Evolutionary conservation across 2,888 invertebrate species (phyloP), one percentile per base, ranked within the genome.

Genomic region (Hymenopus coronatus): DNA sequence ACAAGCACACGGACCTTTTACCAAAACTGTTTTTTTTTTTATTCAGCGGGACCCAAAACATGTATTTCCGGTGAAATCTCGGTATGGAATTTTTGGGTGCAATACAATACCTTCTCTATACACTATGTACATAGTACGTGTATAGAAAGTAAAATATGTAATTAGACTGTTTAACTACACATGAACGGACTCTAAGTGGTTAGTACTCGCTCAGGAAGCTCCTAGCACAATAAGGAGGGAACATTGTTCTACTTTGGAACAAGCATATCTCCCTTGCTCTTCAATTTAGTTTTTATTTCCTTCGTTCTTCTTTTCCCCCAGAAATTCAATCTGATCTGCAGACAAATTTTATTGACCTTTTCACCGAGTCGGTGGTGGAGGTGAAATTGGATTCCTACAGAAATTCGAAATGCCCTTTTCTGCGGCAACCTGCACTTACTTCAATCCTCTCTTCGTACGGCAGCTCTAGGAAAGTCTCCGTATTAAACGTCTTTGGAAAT

Each of bases 291-390:
- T 70, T 20, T 20, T 46, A 46, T 46, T 46, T 46, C 46, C 14
- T 7, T 46, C 12, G 20, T 70, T 70, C 20, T 70, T 25, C 12
- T 12, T 70, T 20, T n/a, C 28, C 87, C 27, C 28, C 86, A 70
- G 81, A 87, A 87, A 87, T 87, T 33, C 82, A 87, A 87, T 87
- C 33, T 87, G 28, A 82, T 87, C 40, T 40, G 82, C 82, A 87
- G 87, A 82, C 87, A 87, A 87, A 87, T 87, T 82, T 87, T 87
- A 87, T 87, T 82, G 87, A 87, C 33, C 33, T 46, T n/a, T n/a
- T n/a, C 85, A 82, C 40, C 33, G 82, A 30, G 81, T 54, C 46
- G 20, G 20, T 70, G 85, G 85, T 28, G 33, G n/a, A 54, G 28
- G 81, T 85, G 81, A 54, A 85, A 86, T 81, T 86, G 86, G 28